phyloP scores from a whole-genome alignment of 2,113 vertebrate species.

The Halichoerus grypus region DNA sequence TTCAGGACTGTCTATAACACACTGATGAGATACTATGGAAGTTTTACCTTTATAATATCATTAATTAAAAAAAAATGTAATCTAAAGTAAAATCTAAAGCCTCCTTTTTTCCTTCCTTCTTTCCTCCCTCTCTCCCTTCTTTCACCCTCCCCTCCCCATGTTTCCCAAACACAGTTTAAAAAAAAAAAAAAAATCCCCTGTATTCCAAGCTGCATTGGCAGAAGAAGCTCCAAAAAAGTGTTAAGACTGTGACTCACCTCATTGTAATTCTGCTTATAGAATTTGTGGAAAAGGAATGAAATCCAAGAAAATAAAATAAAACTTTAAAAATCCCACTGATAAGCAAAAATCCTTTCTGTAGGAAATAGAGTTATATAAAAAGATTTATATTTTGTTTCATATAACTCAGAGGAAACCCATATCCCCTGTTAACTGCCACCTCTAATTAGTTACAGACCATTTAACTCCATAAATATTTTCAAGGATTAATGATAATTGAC shows the following conservation, averaged over 20 bases:
- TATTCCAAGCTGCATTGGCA: conserved; percentile 72
- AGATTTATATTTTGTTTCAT: conserved; percentile 77
- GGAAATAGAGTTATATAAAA: conserved; percentile 79
- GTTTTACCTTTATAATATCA: neutral
- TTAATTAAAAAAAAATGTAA: neutral
- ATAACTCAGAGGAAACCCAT: conserved; percentile 75
- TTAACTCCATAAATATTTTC: conserved; percentile 75
- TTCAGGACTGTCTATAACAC: neutral
- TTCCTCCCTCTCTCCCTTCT: neutral
- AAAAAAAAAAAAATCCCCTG: conserved; percentile 54
- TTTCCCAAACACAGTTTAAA: conserved; percentile 64
- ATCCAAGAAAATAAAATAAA: conserved; percentile 84
- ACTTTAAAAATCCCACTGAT: conserved; percentile 74
- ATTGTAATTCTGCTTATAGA: conserved; percentile 78
- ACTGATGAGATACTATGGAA: neutral
- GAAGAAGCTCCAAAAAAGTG: conserved; percentile 81
- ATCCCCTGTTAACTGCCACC: conserved; percentile 70
- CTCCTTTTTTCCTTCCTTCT: neutral
- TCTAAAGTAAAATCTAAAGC: neutral
- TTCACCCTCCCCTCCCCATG: conserved; percentile 20
- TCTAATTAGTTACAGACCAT: conserved; percentile 76
- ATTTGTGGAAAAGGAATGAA: conserved; percentile 81
- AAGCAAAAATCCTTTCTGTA: conserved; percentile 82
- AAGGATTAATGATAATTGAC: conserved; percentile 74
- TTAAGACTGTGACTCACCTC: conserved; percentile 83